Percentiles rank a stretch among this genome's conserved stretches.
phyloP scores from a whole-genome alignment of 2,888 invertebrate genomes.

The Dichetophora obliterata region DNA sequence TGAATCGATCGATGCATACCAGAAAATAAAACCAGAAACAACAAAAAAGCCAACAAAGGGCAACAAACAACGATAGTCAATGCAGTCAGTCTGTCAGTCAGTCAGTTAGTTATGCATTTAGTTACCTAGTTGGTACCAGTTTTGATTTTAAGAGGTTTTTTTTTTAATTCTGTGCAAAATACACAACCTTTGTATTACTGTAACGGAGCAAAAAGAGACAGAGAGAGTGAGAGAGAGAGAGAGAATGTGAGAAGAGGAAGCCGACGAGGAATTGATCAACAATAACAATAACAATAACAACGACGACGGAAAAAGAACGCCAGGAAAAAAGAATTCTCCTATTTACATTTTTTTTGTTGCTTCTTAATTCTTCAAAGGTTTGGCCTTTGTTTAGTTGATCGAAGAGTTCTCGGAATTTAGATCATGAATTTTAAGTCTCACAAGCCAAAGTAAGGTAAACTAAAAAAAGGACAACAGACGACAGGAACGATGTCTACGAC shows the following conservation, averaged over 20 bases:
- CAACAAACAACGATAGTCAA: background rate
- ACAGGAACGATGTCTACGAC: background rate
- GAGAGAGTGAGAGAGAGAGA: too few relatives aligned
- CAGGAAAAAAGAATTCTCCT: constrained; percentile 2
- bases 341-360: constrained; percentile 16
- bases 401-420: constrained; percentile 60
- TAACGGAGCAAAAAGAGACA: too few relatives aligned
- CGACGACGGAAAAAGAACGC: background rate
- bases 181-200: background rate
- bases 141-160: constrained; percentile 6
- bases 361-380: background rate
- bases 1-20: too few relatives aligned
- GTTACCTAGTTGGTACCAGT: constrained; percentile 3
- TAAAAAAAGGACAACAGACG: constrained; percentile 20
- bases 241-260: too few relatives aligned
- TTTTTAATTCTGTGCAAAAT: background rate
- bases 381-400: background rate
- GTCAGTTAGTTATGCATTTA: constrained; percentile 1
- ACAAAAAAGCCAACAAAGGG: too few relatives aligned
- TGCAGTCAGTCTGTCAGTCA: background rate
- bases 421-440: constrained; percentile 57
- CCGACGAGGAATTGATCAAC: too few relatives aligned
- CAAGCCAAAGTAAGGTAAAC: background rate
- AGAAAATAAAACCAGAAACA: too few relatives aligned
- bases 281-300: too few relatives aligned